Percentiles rank a stretch among this genome's conserved stretches.
Conservation (phyloP, 1,140 invertebrate genomes). For the Eulimnadia texana region DNA sequence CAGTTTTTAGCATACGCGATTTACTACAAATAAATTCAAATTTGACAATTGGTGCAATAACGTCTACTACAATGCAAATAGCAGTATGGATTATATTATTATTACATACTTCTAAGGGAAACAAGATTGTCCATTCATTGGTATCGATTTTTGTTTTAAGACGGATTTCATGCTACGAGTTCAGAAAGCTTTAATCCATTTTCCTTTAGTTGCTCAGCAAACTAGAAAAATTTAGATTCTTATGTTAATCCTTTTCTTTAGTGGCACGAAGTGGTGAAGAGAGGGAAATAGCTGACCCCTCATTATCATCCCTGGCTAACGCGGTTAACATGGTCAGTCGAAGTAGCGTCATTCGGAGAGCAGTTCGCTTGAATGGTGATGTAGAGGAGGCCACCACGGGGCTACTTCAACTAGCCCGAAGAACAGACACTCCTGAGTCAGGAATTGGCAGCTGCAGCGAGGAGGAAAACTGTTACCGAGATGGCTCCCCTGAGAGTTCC, state of each 20-base stretch:
- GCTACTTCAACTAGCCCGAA: conserved; percentile 14
- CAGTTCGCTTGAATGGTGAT: conserved; percentile 10
- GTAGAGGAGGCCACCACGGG: conserved; percentile 14
- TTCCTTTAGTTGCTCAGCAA: too few species aligned
- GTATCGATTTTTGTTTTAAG: too few species aligned
- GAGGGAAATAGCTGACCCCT: not conserved
- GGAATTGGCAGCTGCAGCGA: conserved; percentile 17
- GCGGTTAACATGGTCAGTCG: not conserved
- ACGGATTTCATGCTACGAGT: too few species aligned
- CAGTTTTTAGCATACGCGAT: too few species aligned
- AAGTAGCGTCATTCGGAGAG: not conserved
- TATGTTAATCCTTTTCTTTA: not conserved
- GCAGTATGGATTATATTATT: too few species aligned
- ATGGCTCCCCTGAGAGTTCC: not conserved
- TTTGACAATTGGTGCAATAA: too few species aligned
- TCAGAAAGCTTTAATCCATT: too few species aligned
- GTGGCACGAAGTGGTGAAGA: not conserved
- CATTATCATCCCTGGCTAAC: not conserved
- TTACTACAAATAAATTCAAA: too few species aligned
- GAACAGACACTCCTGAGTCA: conserved; percentile 16
- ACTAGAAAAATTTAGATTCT: not conserved
- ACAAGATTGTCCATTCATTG: too few species aligned
- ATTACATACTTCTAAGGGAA: too few species aligned
- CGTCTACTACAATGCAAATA: too few species aligned
- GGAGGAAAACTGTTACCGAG: conserved; percentile 10